Evolutionary conservation across 2,113 vertebrate species (phyloP), one percentile per base, ranked within the genome.

Genomic region (Sigmodon hispidus): DNA sequence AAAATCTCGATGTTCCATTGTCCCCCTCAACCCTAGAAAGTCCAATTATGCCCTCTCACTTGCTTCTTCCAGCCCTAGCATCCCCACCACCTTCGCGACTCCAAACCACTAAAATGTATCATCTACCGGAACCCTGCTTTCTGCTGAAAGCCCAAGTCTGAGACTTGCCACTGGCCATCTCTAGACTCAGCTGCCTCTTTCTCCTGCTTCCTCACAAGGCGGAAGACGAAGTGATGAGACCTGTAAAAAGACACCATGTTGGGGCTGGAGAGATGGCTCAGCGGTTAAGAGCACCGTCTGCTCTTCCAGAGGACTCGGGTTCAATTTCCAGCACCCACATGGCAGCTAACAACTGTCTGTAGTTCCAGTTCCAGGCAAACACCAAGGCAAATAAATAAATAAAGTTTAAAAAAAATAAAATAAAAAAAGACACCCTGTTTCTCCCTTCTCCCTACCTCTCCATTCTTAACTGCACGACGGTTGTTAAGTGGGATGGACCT

Each of bases 401-500:
- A n/a, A n/a, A n/a, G n/a, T n/a, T n/a, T n/a, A n/a, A n/a, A n/a
- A n/a, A n/a, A n/a, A n/a, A n/a, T n/a, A n/a, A n/a, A n/a, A n/a
- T n/a, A n/a, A n/a, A 77, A 76, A 90, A 73, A 72, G 7, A 88
- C 31, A 52, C 61, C 40, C 1, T 13, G 65, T n/a, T 85, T 63
- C 70, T n/a, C 24, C n/a, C n/a, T n/a, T 29, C 31, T 0, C 2
- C 16, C n/a, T 61, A 40, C 48, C 19, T n/a, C 50, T 59, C 84
- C 92, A 9, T 90, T 93, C 77, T n/a, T 72, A 36, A 69, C 45
- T 93, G 70, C 70, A 96, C 72, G 67, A 43, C 36, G 90, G 55
- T 7, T 45, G 4, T 48, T 87, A 73, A 77, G 84, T 92, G 86
- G 91, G 93, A 96, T 61, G 97, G 72, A 0, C 0, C 34, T 45